Evolutionary conservation across 2,113 vertebrate species (phyloP).

Genomic region (Peromyscus californicus): DNA sequence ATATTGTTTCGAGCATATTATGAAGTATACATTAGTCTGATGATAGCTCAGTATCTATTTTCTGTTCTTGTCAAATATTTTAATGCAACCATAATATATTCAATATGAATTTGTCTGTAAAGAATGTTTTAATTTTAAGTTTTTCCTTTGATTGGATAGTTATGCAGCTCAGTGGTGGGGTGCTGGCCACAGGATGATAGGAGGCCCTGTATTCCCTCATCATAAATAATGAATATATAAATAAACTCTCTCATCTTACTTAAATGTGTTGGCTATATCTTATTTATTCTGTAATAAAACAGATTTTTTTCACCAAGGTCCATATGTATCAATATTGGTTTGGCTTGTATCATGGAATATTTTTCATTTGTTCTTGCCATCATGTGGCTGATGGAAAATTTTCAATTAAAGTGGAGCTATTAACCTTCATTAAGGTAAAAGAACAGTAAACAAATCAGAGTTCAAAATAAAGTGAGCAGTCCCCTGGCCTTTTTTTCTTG

Average conservation of each 20-base stretch:
- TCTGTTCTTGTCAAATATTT: neutral
- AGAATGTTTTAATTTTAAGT: neutral
- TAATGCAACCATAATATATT: neutral
- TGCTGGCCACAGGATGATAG: neutral
- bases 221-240: neutral
- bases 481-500: neutral
- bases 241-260: neutral
- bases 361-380: neutral
- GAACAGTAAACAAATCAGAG: neutral
- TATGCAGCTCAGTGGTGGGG: neutral
- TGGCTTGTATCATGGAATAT: neutral
- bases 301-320: slow-evolving; percentile 6
- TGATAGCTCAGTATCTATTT: neutral
- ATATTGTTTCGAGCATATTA: neutral
- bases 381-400: neutral
- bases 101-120: neutral
- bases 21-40: neutral
- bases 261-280: slow-evolving; percentile 1
- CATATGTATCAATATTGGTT: neutral
- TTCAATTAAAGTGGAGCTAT: neutral
- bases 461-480: neutral
- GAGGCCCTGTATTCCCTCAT: too few species aligned
- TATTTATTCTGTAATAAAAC: slow-evolving; percentile 7
- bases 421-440: neutral
- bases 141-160: neutral